phyloP scores from a whole-genome alignment of 2,113 vertebrate species.

The Labrus mixtus region DNA sequence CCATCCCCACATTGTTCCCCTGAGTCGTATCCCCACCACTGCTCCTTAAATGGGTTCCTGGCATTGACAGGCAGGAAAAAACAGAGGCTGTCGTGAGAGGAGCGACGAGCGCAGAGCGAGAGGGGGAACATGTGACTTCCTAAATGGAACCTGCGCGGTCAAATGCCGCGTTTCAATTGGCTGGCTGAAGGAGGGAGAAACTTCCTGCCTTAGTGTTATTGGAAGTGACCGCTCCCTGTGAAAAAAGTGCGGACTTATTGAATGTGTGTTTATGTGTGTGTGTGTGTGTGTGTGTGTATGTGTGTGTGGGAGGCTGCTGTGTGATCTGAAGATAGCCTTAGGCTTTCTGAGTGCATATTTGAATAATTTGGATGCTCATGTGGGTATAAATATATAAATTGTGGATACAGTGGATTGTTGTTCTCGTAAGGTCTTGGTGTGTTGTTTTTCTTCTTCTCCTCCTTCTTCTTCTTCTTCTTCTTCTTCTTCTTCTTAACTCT shows the following conservation, averaged over 20 bases:
- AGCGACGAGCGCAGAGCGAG: slow-evolving; percentile 58
- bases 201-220: slow-evolving; percentile 63
- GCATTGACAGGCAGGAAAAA: slow-evolving; percentile 82
- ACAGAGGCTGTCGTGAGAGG: slow-evolving; percentile 66
- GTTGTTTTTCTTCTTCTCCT: too few relatives aligned
- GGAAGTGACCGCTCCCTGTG: slow-evolving; percentile 68
- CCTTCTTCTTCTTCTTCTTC: background rate
- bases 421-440: background rate
- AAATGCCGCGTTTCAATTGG: slow-evolving; percentile 66
- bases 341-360: slow-evolving; percentile 20
- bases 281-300: slow-evolving; percentile 8
- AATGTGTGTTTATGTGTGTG: background rate
- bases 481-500: background rate
- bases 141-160: slow-evolving; percentile 65
- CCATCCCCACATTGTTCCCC: slow-evolving; percentile 76
- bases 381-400: background rate
- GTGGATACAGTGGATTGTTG: background rate
- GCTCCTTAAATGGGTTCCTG: slow-evolving; percentile 79
- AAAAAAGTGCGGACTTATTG: slow-evolving; percentile 24
- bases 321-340: slow-evolving; percentile 26
- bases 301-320: background rate
- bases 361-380: slow-evolving; percentile 14
- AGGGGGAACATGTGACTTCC: slow-evolving; percentile 74
- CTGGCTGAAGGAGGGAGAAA: slow-evolving; percentile 67
- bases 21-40: slow-evolving; percentile 34